Base-by-base conservation (phyloP, 2,888 invertebrate species). In the Lepidonotus clava region DNA sequence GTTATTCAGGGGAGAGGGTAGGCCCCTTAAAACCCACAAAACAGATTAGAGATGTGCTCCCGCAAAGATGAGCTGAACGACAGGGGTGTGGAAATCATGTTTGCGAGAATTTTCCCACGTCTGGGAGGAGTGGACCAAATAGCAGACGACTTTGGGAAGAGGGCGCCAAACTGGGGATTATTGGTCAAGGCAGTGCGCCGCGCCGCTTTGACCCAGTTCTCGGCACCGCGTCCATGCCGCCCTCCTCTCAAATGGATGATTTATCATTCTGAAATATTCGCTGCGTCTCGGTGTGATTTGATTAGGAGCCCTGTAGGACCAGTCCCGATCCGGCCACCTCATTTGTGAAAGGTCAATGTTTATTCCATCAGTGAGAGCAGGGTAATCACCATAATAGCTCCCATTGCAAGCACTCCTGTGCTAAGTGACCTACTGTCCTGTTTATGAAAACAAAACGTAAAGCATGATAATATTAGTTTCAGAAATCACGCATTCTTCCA, bases 261-360 rank as follows among this genome's bases (percentile, higher is more conserved):
- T 71, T 71, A 71, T 71, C 71, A 21, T 38, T 34, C 21, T 38
- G 21, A 71, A 38, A 38, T 71, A 71, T 71, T 71, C 71, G 2
- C 28, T 38, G 71, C n/a, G 36, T 71, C 71, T n/a, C 18, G 36
- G 36, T 71, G 36, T 71, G 71, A 71, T 71, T 71, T 71, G 71
- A 71, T 71, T 71, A 71, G 71, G 71, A 71, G 18, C 4, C 38
- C 14, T 34, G 34, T 36, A 38, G 71, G 38, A 14, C n/a, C 21
- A 18, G 38, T 11, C 14, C n/a, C 14, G 71, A 71, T 71, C 36
- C 36, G 34, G 36, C 8, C 71, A 71, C 71, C 71, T 71, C 71
- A 71, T 71, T 71, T 71, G 38, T 34, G 71, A 24, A 71, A 71
- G 71, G 71, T 71, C 71, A 71, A 71, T 71, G 71, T 38, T 61